A percentile compares a stretch with the other conserved stretches of the same genome.
These are phyloP conservation scores for Mustelus asterias DNA, from an alignment of 2,113 vertebrate genomes.

Conservation along the genomic window DNA sequence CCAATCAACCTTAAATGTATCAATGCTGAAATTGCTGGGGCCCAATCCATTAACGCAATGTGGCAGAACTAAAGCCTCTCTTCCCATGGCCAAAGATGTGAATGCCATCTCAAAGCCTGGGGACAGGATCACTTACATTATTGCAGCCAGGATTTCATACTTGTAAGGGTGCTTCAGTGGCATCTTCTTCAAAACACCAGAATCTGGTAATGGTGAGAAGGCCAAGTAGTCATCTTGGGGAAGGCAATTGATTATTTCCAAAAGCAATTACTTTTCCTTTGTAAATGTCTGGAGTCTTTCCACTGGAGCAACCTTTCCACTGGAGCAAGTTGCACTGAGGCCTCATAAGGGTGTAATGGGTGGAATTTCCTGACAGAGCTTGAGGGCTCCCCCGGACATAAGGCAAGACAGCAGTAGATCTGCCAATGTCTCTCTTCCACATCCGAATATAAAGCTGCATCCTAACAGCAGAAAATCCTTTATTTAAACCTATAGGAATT, in stretches of 20 bases:
- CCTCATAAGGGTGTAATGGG: background rate
- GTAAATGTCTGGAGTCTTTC: background rate
- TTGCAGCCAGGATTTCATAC: background rate
- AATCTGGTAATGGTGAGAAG: background rate
- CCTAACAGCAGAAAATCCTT: background rate
- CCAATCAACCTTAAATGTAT: background rate
- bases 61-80: background rate
- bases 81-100: background rate
- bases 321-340: background rate
- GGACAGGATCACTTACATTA: background rate
- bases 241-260: background rate
- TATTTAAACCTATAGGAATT: background rate
- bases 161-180: background rate
- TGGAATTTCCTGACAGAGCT: background rate
- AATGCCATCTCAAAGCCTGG: background rate
- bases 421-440: too few species aligned
- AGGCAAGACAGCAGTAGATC: background rate
- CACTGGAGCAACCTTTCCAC: background rate
- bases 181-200: background rate
- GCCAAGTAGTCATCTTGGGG: background rate
- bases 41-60: background rate
- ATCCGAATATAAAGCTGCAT: background rate
- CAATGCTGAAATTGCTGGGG: background rate
- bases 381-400: background rate
- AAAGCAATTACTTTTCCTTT: background rate